Conservation (phyloP, 2,797 vertebrate genomes). For the Enteromius anoplus region DNA sequence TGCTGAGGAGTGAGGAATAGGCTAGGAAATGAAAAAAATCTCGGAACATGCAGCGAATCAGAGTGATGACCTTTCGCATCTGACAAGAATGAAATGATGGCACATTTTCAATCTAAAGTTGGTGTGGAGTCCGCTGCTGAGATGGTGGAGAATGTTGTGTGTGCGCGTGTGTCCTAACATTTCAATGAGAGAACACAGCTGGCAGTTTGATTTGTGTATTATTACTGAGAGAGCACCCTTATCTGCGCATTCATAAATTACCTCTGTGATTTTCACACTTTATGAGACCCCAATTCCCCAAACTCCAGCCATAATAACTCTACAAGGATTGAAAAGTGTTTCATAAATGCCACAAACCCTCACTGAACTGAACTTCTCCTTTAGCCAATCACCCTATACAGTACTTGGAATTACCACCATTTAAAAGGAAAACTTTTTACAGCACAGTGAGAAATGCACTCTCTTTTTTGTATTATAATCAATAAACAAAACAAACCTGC, state of each 20-base stretch:
- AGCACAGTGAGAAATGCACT: constrained; percentile 6
- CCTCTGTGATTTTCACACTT: constrained; percentile 12
- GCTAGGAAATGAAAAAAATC: constrained; percentile 40
- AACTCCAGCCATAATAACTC: constrained; percentile 17
- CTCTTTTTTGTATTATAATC: constrained; percentile 9
- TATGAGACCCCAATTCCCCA: constrained; percentile 20
- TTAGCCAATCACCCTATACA: background rate
- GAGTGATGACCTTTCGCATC: constrained; percentile 49
- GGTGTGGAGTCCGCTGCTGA: constrained; percentile 21
- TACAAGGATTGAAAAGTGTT: constrained; percentile 15
- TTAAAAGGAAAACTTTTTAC: constrained; percentile 27
- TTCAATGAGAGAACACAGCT: constrained; percentile 39
- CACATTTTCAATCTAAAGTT: constrained; percentile 28
- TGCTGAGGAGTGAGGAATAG: constrained; percentile 28
- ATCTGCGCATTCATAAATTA: constrained; percentile 40
- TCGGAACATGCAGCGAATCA: constrained; percentile 41
- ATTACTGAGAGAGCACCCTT: constrained; percentile 24
- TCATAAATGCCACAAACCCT: constrained; percentile 16
- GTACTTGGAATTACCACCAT: constrained; percentile 14
- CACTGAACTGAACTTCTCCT: background rate
- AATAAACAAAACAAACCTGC: constrained; percentile 25
- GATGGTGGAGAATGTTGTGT: constrained; percentile 22
- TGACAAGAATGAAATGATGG: constrained; percentile 42
- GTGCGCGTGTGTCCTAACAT: constrained; percentile 32
- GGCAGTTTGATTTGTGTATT: constrained; percentile 45